Evolutionary conservation across 2,113 vertebrate species (phyloP).

Genomic region (Clarias batrachus): DNA sequence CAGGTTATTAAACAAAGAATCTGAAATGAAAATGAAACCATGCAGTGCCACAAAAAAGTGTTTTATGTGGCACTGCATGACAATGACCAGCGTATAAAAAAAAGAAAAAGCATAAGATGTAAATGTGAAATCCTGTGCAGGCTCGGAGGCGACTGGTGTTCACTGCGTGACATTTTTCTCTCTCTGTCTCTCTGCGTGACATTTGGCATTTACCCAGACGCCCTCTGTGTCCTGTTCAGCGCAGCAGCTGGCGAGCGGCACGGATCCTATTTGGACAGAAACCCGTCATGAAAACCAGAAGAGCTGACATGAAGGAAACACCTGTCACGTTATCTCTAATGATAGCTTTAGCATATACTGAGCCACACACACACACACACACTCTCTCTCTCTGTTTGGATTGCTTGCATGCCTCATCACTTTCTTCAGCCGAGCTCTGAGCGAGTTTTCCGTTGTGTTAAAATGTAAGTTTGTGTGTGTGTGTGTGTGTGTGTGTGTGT

Average conservation of each 20-base stretch:
- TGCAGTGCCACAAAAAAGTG: not conserved
- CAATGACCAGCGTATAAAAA: not conserved
- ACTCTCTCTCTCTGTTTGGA: not conserved
- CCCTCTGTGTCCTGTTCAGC: not conserved
- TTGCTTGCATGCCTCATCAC: not conserved
- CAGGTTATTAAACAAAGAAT: not conserved
- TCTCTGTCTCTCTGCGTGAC: not conserved
- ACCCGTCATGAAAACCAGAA: not conserved
- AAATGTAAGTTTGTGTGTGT: not conserved
- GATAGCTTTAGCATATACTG: conserved; percentile 15
- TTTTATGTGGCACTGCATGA: too few species aligned
- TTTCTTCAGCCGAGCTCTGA: not conserved
- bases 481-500: too few species aligned
- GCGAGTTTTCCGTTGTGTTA: not conserved
- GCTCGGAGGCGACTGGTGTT: not conserved
- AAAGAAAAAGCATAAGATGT: not conserved
- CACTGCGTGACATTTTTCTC: not conserved
- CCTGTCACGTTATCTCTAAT: conserved; percentile 27
- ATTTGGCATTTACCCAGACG: conserved; percentile 25
- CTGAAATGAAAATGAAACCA: not conserved
- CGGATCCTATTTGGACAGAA: not conserved
- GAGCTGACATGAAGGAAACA: conserved; percentile 24
- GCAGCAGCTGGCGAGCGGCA: conserved; percentile 23
- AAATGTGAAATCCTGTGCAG: too few species aligned
- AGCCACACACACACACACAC: not conserved